Evolutionary conservation across 1,140 invertebrate genomes (phyloP), one percentile per base, ranked within the genome.

Genomic region (Euura saliciscinereae): DNA sequence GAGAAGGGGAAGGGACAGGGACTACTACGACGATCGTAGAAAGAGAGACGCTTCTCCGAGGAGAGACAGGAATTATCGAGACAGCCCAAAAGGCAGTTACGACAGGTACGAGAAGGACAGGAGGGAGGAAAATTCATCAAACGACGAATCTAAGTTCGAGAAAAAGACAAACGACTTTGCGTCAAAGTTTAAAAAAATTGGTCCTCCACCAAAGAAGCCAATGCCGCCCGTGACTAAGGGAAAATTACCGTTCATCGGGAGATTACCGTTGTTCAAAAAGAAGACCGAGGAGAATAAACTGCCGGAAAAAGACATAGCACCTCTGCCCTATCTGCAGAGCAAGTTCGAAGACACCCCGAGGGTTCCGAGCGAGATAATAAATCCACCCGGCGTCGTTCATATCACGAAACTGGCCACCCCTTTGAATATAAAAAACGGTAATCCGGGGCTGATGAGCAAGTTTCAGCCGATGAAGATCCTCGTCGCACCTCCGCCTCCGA

Each of bases 211-310:
- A 11, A 87, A 87, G 43, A 86, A 86, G 67, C 72, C 78, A 1
- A 44, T 78, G 2, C 75, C 77, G 5, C 74, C 77, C 3, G 72
- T 80, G 0, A 72, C 76, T 2, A 87, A 86, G 65, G 85, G 91
- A n/a, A 93, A 92, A 77, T 76, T 93, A 45, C 92, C 92, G 0
- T 93, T 93, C 72, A 93, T 93, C 68, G 92, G 92, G 1, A 85
- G 92, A 76, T 90, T 93, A 85, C 92, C 92, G 2, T 79, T 93
- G 51, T 91, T 93, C 68, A 93, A 93, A 75, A 92, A 92, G 69
- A 90, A 90, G 72, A 77, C 78, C 0, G 88, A 89, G 59, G 88
- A 89, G 45, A 82, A 84, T 3, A 85, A 86, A 46, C 43, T 82
- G 13, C 80, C 82, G 4, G 85, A 87, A 10, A 87, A 87, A 43